These are phyloP conservation scores for Heteromurus nitidus DNA, from an alignment of 2,888 invertebrate species.

Conservation along the genomic window DNA sequence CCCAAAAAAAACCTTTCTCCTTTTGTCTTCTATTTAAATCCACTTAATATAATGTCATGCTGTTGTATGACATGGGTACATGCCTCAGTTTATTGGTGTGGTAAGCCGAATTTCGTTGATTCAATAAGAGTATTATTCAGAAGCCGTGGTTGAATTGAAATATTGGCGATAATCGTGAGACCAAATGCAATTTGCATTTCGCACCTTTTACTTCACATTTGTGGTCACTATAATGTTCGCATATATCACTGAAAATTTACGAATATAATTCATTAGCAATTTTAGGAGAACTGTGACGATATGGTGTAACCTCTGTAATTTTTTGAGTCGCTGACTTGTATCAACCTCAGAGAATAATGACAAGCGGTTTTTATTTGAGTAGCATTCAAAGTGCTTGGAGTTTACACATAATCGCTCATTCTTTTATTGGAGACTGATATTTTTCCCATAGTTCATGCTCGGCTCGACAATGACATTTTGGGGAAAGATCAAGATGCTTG, in stretches of 20 bases:
- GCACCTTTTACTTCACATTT: slow-evolving; percentile 52
- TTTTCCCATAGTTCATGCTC: slow-evolving; percentile 10
- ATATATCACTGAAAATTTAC: background rate
- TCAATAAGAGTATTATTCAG: slow-evolving; percentile 32
- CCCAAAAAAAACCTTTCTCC: slow-evolving; percentile 9
- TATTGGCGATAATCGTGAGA: slow-evolving; percentile 48
- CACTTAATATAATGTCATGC: too few relatives aligned
- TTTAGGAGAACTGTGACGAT: background rate
- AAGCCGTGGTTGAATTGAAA: slow-evolving; percentile 28
- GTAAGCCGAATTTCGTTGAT: slow-evolving; percentile 11
- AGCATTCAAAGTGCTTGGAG: too few relatives aligned
- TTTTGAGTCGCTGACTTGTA: slow-evolving; percentile 56
- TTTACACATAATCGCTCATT: background rate
- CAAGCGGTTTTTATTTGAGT: slow-evolving; percentile 37
- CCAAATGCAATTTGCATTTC: slow-evolving; percentile 47
- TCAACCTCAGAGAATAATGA: slow-evolving; percentile 49
- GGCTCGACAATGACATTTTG: slow-evolving; percentile 10
- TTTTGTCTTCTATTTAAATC: slow-evolving; percentile 2
- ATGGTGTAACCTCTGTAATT: slow-evolving; percentile 32
- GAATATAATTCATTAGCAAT: slow-evolving; percentile 39
- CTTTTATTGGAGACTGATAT: background rate
- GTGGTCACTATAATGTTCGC: slow-evolving; percentile 8
- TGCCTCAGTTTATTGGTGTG: slow-evolving; percentile 40
- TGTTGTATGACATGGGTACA: slow-evolving; percentile 37
- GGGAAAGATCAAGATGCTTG: too few relatives aligned